phyloP scores from a whole-genome alignment of 1,140 invertebrate species.

The Orius insidiosus region DNA sequence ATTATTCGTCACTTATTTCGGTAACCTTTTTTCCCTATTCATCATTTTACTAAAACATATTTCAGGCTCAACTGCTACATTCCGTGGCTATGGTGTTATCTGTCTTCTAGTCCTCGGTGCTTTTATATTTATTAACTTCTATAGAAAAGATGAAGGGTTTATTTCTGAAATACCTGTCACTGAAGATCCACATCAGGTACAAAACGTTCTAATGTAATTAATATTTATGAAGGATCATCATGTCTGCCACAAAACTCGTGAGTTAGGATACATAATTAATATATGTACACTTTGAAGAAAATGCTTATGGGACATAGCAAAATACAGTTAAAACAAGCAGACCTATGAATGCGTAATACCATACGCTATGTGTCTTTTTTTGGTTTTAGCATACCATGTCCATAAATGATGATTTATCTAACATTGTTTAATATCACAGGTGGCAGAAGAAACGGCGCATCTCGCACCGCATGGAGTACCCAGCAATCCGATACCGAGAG shows the following conservation, averaged over 20 bases:
- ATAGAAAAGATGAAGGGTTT: slow-evolving; percentile 58
- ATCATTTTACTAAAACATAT: background rate
- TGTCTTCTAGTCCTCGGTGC: slow-evolving; percentile 65
- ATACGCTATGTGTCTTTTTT: too few relatives aligned
- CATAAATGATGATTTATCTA: too few relatives aligned
- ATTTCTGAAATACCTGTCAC: slow-evolving; percentile 57
- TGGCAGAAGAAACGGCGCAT: slow-evolving; percentile 69
- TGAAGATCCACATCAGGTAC: slow-evolving; percentile 60
- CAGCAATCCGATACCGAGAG: slow-evolving; percentile 78
- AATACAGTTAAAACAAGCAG: too few relatives aligned
- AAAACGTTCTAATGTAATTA: too few relatives aligned
- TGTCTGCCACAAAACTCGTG: too few relatives aligned
- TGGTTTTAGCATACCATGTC: too few relatives aligned
- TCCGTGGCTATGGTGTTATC: slow-evolving; percentile 75
- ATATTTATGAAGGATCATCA: too few relatives aligned
- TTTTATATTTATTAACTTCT: slow-evolving; percentile 83
- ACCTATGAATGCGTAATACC: too few relatives aligned
- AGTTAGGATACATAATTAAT: too few relatives aligned
- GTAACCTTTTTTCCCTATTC: slow-evolving; percentile 21
- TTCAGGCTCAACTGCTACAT: slow-evolving; percentile 71
- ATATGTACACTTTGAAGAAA: too few relatives aligned
- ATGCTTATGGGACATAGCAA: too few relatives aligned
- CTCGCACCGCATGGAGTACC: slow-evolving; percentile 90
- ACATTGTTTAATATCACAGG: slow-evolving; percentile 27
- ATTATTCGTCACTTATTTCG: slow-evolving; percentile 45